These are phyloP conservation scores for Zelostemma sp. DNA, from an alignment of 1,140 invertebrate genomes.

Conservation along the genomic window DNA sequence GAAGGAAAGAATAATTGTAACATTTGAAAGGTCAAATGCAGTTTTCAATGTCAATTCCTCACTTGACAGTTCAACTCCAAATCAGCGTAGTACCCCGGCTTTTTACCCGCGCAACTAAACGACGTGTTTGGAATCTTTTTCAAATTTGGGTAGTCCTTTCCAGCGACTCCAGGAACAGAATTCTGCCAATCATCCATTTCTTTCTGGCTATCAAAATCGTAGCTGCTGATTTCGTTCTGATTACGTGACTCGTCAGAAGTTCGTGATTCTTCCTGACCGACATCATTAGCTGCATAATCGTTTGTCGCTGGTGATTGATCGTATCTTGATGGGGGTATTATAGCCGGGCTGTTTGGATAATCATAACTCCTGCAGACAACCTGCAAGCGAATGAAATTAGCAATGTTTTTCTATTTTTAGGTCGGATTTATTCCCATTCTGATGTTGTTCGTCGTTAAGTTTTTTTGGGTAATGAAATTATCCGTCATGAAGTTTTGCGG, in stretches of 20 bases:
- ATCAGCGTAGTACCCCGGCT: slow-evolving; percentile 75
- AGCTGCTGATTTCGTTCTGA: slow-evolving; percentile 6
- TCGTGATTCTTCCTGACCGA: slow-evolving; percentile 6
- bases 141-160: slow-evolving; percentile 71
- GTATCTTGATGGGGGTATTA: slow-evolving; percentile 12
- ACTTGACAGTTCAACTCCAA: too few species aligned
- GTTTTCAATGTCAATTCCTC: too few species aligned
- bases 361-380: background rate
- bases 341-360: background rate
- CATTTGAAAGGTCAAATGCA: too few species aligned
- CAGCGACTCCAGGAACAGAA: slow-evolving; percentile 71
- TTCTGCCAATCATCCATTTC: slow-evolving; percentile 38
- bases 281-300: slow-evolving; percentile 13
- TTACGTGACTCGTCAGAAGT: background rate
- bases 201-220: slow-evolving; percentile 17
- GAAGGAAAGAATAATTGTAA: slow-evolving; percentile 15
- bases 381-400: background rate
- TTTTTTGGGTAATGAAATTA: too few species aligned
- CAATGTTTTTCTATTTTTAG: too few species aligned
- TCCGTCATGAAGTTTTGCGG: too few species aligned
- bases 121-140: slow-evolving; percentile 71
- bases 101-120: slow-evolving; percentile 74
- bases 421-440: too few species aligned
- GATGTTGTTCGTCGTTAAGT: too few species aligned
- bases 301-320: slow-evolving; percentile 3